Evolutionary conservation across 2,113 vertebrate species (phyloP).

Genomic region (Chloropsis cyanopogon): DNA sequence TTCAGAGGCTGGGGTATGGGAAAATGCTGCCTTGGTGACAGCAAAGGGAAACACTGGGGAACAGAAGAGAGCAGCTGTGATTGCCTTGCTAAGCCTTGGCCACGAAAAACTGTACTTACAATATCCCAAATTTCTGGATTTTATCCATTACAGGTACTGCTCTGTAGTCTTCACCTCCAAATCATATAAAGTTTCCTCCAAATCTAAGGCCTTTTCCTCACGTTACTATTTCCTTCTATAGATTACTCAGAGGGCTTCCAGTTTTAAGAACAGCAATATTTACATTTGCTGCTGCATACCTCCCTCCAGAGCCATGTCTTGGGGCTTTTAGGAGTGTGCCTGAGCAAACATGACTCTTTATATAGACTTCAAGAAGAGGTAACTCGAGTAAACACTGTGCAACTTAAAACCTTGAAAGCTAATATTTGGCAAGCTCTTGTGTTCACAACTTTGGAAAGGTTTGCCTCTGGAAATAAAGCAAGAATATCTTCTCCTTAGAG

Average conservation of each 20-base stretch:
- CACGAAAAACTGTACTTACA: neutral
- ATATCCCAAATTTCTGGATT: neutral
- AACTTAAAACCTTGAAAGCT: slow-evolving; percentile 70
- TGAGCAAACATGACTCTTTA: slow-evolving; percentile 69
- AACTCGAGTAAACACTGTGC: slow-evolving; percentile 57
- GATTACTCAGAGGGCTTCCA: neutral
- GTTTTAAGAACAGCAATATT: slow-evolving; percentile 43
- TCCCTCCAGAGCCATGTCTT: slow-evolving; percentile 44
- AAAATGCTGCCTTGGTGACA: slow-evolving; percentile 5
- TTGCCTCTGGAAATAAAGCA: slow-evolving; percentile 67
- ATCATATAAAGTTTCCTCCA: neutral
- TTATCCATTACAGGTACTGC: neutral
- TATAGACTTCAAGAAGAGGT: slow-evolving; percentile 61
- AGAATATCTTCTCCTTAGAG: slow-evolving; percentile 46
- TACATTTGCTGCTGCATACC: slow-evolving; percentile 60
- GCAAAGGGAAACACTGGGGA: neutral
- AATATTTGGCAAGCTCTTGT: slow-evolving; percentile 74
- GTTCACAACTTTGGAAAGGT: slow-evolving; percentile 68
- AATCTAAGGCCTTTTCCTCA: neutral
- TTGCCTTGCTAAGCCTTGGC: neutral
- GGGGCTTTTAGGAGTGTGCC: slow-evolving; percentile 46
- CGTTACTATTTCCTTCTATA: neutral
- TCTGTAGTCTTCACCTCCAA: neutral
- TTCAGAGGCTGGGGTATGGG: neutral
- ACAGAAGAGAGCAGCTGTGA: neutral